phyloP scores from a whole-genome alignment of 1,140 invertebrate species.

The Drosophila trapezifrons region DNA sequence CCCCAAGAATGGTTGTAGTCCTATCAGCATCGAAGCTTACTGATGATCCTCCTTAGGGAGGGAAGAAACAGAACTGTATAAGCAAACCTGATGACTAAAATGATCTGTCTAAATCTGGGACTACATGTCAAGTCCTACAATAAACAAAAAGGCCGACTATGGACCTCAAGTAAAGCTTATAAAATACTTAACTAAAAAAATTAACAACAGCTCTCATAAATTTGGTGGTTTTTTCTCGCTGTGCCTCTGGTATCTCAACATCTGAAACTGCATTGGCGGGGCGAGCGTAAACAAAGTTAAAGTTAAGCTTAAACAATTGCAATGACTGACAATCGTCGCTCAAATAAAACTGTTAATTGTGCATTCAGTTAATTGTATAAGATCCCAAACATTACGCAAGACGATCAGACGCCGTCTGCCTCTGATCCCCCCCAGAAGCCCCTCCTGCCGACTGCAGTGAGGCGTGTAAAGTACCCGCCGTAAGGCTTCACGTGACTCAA shows the following conservation, averaged over 20 bases:
- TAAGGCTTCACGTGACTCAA: slow-evolving; percentile 77
- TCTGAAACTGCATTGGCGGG: slow-evolving; percentile 25
- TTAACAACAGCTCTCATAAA: no score
- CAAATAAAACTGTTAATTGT: slow-evolving; percentile 68
- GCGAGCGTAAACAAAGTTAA: slow-evolving; percentile 33
- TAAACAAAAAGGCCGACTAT: no score
- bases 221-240: background rate
- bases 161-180: no score
- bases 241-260: slow-evolving; percentile 24
- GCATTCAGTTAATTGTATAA: slow-evolving; percentile 61
- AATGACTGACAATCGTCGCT: slow-evolving; percentile 51
- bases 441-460: slow-evolving; percentile 60
- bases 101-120: no score
- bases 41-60: no score
- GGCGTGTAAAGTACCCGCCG: slow-evolving; percentile 70
- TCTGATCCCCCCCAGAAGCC: background rate
- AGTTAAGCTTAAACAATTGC: slow-evolving; percentile 50
- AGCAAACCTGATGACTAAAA: no score
- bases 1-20: no score
- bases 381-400: slow-evolving; percentile 47
- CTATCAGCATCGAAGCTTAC: no score
- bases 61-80: no score
- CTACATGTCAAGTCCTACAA: no score
- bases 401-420: slow-evolving; percentile 13
- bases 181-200: no score